Evolutionary conservation across 1,140 invertebrate species (phyloP), one percentile per base, ranked within the genome.

Genomic region (Portunus trituberculatus): DNA sequence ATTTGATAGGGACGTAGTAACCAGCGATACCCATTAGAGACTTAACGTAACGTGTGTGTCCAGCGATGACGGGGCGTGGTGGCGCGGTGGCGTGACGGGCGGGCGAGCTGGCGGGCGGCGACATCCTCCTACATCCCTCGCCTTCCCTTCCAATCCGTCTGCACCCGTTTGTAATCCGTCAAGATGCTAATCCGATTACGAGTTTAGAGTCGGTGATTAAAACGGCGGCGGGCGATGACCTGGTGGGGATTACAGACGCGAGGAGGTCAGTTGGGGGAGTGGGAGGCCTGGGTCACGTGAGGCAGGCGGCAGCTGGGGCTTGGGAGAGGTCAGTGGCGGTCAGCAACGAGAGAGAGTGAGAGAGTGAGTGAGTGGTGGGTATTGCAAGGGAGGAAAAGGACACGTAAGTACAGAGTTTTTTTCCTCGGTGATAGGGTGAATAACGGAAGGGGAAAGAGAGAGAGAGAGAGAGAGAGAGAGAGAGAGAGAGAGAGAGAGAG

Each of bases 151-250:
- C n/a, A 10, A 84, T 28, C 83, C 84, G 6, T 46, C 84, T 32
- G 2, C 84, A 25, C 25, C 28, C 16, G 84, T 25, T 28, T 32
- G 84, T 87, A 87, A 87, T 87, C 84, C 29, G 84, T 87, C 84
- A 87, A 87, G 84, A 87, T 46, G 39, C 25, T 87, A 87, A 87
- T 87, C 84, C 84, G 84, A 87, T 87, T 87, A 87, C 29, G 25
- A 87, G 39, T 32, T 87, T 46, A 25, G 84, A 87, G 31, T 32
- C 84, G 84, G 67, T 76, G 67, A 87, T 87, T 39, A 87, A 87
- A 87, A 87, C 31, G 84, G 31, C 84, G 4, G 31, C 84, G 31
- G 84, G n/a, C 31, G 84, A 32, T 46, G 84, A 87, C 84, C 84
- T 87, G 14, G 28, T 0, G 14, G 84, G 84, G 84, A 87, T 87